Evolutionary conservation across 2,888 invertebrate genomes (phyloP).

Genomic region (Eupithecia dodoneata): DNA sequence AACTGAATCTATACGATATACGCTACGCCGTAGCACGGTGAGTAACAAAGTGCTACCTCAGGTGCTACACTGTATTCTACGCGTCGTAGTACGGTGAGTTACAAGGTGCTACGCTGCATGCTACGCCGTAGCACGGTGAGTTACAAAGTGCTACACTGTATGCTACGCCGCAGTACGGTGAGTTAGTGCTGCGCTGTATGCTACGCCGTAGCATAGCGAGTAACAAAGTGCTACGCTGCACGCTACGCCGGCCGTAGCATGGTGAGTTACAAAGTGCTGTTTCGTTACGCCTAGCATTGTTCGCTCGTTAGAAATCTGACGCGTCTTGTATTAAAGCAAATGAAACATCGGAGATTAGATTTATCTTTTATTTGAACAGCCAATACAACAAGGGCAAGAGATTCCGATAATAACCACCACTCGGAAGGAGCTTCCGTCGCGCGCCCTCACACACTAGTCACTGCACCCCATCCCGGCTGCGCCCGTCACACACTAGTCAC

Average conservation of each 20-base stretch:
- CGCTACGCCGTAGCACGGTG: too few species aligned
- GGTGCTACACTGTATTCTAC: too few species aligned
- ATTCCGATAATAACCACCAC: constrained; percentile 43
- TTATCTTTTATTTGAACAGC: constrained; percentile 68
- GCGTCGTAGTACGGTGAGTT: too few species aligned
- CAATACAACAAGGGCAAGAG: constrained; percentile 70
- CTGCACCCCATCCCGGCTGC: neutral
- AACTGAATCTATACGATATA: too few species aligned
- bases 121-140: too few species aligned
- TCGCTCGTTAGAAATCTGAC: neutral
- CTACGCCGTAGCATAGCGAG: too few species aligned
- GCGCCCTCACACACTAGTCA: neutral
- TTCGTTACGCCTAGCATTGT: neutral
- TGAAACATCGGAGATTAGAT: constrained; percentile 46
- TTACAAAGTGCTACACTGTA: too few species aligned
- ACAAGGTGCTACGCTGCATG: too few species aligned
- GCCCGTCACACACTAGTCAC: constrained; percentile 24
- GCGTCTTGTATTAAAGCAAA: constrained; percentile 5
- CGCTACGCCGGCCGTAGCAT: neutral
- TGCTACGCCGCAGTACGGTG: too few species aligned
- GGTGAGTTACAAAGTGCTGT: too few species aligned
- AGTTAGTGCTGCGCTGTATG: too few species aligned
- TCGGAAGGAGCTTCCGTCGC: constrained; percentile 21
- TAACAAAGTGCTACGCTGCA: neutral
- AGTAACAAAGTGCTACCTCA: too few species aligned